Percentiles rank a stretch among this genome's conserved stretches.
These are phyloP conservation scores for Cynopterus brachyotis DNA, from an alignment of 2,113 vertebrate species.

Conservation along the genomic window DNA sequence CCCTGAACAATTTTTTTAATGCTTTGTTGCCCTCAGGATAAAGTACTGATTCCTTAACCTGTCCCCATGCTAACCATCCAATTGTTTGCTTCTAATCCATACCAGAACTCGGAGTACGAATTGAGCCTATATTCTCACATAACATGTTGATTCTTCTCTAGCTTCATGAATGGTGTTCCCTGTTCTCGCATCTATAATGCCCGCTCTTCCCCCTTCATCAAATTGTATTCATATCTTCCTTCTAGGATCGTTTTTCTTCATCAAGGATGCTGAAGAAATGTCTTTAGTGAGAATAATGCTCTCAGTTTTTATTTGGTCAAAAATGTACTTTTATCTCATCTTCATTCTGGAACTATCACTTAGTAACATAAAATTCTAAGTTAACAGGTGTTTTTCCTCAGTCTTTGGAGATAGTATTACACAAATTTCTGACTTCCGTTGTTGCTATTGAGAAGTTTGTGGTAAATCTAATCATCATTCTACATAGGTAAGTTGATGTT, in stretches of 20 bases:
- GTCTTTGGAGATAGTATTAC: not conserved
- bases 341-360: not conserved
- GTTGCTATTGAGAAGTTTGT: not conserved
- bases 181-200: not conserved
- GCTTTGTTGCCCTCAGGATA: not conserved
- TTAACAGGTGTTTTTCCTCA: not conserved
- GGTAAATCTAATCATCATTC: not conserved
- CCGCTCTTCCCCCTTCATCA: not conserved
- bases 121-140: not conserved
- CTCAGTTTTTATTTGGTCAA: not conserved
- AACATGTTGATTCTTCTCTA: not conserved
- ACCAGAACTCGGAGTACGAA: not conserved
- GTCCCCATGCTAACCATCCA: not conserved
- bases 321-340: not conserved
- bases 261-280: not conserved
- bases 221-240: not conserved
- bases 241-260: not conserved
- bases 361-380: not conserved
- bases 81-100: not conserved
- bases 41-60: not conserved
- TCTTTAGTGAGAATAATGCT: not conserved
- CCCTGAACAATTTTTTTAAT: not conserved
- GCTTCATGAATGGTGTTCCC: not conserved
- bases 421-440: not conserved
- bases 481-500: not conserved